Conservation (phyloP, 2,888 invertebrate genomes). For the Heterodera filipjevi region DNA sequence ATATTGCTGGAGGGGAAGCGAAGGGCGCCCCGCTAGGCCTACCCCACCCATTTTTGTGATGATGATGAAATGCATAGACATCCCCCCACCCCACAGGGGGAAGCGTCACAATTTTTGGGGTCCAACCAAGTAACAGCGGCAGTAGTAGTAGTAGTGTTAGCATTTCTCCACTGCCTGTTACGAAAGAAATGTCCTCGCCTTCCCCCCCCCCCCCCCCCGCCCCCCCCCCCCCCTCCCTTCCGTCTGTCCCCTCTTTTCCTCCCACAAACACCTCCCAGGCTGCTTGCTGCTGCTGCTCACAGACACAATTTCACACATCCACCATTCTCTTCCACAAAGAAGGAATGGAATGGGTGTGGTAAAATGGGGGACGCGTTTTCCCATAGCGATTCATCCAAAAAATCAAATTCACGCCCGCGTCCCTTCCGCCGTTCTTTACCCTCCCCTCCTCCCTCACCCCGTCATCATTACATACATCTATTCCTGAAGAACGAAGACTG, state of each 20-base stretch:
- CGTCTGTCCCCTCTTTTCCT: background rate
- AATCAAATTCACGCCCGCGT: conserved; percentile 5
- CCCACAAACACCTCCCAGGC: background rate
- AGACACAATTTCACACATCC: background rate
- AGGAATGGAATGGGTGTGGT: background rate
- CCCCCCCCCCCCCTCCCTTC: background rate
- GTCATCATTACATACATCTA: too few species aligned
- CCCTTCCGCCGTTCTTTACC: conserved; percentile 12
- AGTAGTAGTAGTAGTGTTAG: too few species aligned
- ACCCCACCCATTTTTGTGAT: background rate
- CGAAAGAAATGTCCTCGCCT: background rate
- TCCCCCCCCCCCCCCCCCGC: background rate
- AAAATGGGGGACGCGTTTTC: background rate
- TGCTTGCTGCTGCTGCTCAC: background rate
- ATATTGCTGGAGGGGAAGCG: too few species aligned
- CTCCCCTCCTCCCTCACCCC: background rate
- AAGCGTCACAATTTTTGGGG: background rate
- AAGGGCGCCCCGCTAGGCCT: background rate
- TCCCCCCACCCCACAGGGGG: background rate
- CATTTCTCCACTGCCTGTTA: conserved; percentile 3
- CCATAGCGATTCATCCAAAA: conserved; percentile 5
- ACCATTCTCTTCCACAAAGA: background rate
- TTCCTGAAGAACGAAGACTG: conserved; percentile 7
- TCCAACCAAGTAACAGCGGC: background rate
- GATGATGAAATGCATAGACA: conserved; percentile 1